Conservation (phyloP, 1,140 invertebrate species). For the Lepidotrigona ventralis region DNA sequence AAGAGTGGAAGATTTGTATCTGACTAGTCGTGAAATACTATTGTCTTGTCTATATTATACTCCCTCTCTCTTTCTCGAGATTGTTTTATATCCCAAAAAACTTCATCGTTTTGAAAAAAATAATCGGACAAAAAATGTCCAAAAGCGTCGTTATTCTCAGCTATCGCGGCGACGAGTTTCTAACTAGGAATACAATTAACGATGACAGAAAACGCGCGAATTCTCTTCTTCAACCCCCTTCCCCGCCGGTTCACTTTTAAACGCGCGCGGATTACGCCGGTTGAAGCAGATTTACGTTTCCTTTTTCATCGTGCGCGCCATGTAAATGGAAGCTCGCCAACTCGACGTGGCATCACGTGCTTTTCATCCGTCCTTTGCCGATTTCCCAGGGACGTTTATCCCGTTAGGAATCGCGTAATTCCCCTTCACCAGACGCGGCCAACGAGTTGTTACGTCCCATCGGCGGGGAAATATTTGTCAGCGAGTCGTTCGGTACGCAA, state of each 20-base stretch:
- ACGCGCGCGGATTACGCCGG: constrained; percentile 1
- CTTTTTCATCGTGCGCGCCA: no score
- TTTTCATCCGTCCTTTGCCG: not conserved
- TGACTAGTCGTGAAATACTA: not conserved
- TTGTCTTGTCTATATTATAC: not conserved
- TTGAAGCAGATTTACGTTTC: constrained; percentile 14
- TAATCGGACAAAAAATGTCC: not conserved
- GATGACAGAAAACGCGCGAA: not conserved
- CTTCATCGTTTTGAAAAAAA: not conserved
- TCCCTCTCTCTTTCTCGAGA: no score
- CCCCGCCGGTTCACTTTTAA: not conserved
- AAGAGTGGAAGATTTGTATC: not conserved
- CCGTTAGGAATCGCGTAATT: not conserved
- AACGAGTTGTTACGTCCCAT: not conserved
- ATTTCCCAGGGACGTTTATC: not conserved
- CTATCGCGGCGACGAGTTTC: not conserved
- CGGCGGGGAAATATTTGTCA: not conserved
- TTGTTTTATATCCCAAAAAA: no score
- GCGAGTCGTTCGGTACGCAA: not conserved
- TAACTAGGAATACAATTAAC: not conserved
- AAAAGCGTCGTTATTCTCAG: not conserved
- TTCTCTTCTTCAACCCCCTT: not conserved
- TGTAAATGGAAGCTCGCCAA: not conserved
- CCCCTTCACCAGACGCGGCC: not conserved
- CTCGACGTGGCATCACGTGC: not conserved